These are phyloP conservation scores for Taeniopygia guttata DNA, from an alignment of 2,797 vertebrate species.

Conservation along the genomic window DNA sequence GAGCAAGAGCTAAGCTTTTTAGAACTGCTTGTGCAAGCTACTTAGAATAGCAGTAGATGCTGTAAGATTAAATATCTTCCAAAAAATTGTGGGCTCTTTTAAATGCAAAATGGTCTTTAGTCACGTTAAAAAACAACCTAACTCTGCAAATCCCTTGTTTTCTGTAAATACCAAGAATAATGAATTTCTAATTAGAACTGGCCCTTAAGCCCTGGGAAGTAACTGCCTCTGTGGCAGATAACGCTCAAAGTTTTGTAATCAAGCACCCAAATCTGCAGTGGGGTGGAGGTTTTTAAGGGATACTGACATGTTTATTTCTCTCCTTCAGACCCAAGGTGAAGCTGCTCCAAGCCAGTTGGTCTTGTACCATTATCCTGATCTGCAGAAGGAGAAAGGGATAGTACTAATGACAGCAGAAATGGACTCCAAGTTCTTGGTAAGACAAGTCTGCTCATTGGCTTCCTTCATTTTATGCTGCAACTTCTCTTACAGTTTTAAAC, in stretches of 20 bases:
- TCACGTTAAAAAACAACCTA: neutral
- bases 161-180: neutral
- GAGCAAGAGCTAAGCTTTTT: neutral
- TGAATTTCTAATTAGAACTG: neutral
- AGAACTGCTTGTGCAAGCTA: neutral
- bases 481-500: neutral
- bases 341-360: constrained; percentile 89
- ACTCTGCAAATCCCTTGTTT: neutral
- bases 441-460: neutral
- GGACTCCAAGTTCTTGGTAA: constrained; percentile 89
- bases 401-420: constrained; percentile 94
- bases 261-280: neutral
- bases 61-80: neutral
- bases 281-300: neutral
- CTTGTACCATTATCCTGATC: constrained; percentile 91
- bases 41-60: neutral
- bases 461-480: neutral
- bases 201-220: neutral
- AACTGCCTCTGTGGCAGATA: neutral
- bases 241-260: neutral
- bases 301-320: neutral
- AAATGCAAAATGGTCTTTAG: neutral
- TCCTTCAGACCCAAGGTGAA: constrained; percentile 81
- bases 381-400: constrained; percentile 87
- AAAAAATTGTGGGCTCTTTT: neutral